Evolutionary conservation across 2,888 invertebrate species (phyloP), one percentile per base, ranked within the genome.

Genomic region (Limnephilus auricula): DNA sequence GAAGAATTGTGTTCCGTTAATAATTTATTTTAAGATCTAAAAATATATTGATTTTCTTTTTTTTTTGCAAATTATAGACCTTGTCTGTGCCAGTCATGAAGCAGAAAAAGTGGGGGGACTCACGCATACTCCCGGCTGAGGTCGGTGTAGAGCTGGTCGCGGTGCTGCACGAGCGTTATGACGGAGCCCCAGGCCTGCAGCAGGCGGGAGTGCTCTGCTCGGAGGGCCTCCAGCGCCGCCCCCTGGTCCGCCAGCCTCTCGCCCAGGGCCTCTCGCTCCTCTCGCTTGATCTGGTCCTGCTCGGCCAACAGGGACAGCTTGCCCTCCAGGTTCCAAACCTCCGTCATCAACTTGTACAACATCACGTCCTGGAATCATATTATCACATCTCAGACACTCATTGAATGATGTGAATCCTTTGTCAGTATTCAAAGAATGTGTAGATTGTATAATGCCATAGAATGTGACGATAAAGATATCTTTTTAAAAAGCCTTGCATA

Each of bases 101-200:
- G 15, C 10, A 45, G 45, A 45, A 45, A 15, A 45, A 45, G 15
- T 45, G 25, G 3, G 13, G 18, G 15, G 34, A 79, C 95, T 94
- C 94, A 97, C 97, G 94, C 95, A 93, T 97, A 96, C 93, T 97
- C 97, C 78, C 96, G 95, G 83, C 96, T 95, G 0, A 97, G 95
- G 89, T 97, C 96, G 92, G 96, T 96, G 92, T 96, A 96, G 1
- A 97, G 96, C 93, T 96, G 97, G 94, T 98, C 98, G 34, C 98
- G 95, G 91, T 97, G 97, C 34, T 96, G 96, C 92, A 98, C 97
- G 91, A 97, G 97, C 18, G 97, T 95, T 3, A 98, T 96, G 80
- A 98, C 97, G 25, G 97, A 97, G 94, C 97, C 97, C 98, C 98
- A 98, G 10, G 97, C 96, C 93, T 97, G 97, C 93, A 97, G 96